A percentile compares a stretch with the other conserved stretches of the same genome.
Conservation (phyloP, 1,140 invertebrate genomes). For the Nasonia longicornis region DNA sequence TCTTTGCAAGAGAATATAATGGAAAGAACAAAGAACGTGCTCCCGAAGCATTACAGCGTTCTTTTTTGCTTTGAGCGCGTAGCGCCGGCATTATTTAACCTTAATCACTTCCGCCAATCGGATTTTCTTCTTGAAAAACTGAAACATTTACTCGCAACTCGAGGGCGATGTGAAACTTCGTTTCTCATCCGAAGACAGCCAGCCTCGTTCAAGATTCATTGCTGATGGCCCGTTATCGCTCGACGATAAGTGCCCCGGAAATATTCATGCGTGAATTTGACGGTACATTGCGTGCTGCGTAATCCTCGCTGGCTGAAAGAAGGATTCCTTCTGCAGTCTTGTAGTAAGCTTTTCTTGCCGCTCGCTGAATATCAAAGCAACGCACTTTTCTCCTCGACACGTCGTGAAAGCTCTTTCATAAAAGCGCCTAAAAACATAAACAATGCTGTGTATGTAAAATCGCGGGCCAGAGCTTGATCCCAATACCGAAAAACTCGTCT, state of each 20-base stretch:
- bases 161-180: neutral
- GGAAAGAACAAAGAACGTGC: neutral
- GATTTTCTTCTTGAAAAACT: conserved; percentile 1
- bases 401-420: too few relatives aligned
- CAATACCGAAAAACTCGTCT: neutral
- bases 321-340: too few relatives aligned
- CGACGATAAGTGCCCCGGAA: neutral
- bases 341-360: neutral
- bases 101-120: neutral
- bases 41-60: neutral
- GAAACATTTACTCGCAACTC: neutral
- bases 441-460: too few relatives aligned
- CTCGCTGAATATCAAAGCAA: neutral
- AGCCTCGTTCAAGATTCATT: neutral
- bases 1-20: neutral
- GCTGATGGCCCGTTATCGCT: neutral
- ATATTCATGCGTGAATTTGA: too few relatives aligned
- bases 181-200: neutral
- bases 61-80: neutral
- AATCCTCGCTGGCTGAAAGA: too few relatives aligned
- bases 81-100: neutral
- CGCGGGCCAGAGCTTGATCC: too few relatives aligned
- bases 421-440: neutral
- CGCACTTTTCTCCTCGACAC: neutral
- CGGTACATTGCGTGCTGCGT: too few relatives aligned